Evolutionary conservation across 2,113 vertebrate species (phyloP), one percentile per base, ranked within the genome.

Genomic region (Rissa tridactyla): DNA sequence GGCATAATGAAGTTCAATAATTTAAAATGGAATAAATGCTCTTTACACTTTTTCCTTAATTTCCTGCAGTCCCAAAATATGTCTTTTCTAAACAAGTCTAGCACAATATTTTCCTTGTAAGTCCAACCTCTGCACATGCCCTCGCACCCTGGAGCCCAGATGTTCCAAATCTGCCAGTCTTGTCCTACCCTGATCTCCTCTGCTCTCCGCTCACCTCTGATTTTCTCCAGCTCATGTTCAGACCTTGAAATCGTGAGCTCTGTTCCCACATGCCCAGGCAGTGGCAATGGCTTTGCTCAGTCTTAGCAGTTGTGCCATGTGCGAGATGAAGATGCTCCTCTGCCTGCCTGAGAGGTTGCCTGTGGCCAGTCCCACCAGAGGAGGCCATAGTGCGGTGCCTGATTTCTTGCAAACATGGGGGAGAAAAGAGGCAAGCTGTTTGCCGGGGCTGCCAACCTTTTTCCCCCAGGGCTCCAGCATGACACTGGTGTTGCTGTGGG

Each of bases 311-410:
- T 11, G 19, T 18, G 34, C 19, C 36, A 11, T 0, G 5, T 9
- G 27, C 7, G n/a, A 83, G 54, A 36, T 2, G 17, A 72, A 88
- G 17, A 16, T 36, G 0, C 1, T 4, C 13, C 40, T 70, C 60
- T 49, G 15, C 40, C 36, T 52, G 19, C 22, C n/a, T 27, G 38
- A 76, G 34, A 58, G 2, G 7, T 62, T 27, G 57, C n/a, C 47
- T 46, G 13, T 21, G 40, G 29, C 36, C 0, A 0, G 29, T 57
- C 14, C 15, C 40, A 36, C 13, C 36, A 64, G 52, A 46, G 0
- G 3, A 77, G 16, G 10, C 36, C 22, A 10, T 5, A n/a, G 19
- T 0, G 0, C 30, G 6, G 7, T 65, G 58, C 14, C n/a, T 2
- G 0, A 58, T 86, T 82, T 68, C 32, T 86, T 86, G 38, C 11